Evolutionary conservation across 1,140 invertebrate genomes (phyloP).

Genomic region (Drosophila punjabiensis): DNA sequence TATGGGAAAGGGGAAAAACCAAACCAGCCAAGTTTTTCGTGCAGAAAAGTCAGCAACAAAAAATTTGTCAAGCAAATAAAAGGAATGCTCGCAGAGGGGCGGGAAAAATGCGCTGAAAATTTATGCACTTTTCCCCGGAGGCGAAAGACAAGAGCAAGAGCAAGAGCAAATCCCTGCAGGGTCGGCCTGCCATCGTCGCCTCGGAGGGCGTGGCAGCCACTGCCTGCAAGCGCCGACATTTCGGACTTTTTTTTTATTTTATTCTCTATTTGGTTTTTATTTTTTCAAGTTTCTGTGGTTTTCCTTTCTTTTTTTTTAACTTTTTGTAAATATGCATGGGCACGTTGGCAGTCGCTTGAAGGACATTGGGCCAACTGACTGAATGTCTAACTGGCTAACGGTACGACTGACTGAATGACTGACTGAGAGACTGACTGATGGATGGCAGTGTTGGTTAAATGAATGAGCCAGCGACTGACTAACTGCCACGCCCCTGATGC

Average conservation of each 20-base stretch:
- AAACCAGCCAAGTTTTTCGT: constrained; percentile 49
- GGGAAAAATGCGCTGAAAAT: constrained; percentile 32
- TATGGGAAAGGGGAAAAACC: constrained; percentile 4
- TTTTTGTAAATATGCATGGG: constrained; percentile 73
- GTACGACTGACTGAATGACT: background rate
- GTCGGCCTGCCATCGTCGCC: constrained; percentile 25
- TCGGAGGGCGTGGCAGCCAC: constrained; percentile 30
- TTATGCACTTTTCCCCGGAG: constrained; percentile 45
- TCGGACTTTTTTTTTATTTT: constrained; percentile 1
- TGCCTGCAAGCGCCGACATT: constrained; percentile 28
- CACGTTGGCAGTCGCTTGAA: constrained; percentile 66
- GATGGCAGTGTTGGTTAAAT: constrained; percentile 35
- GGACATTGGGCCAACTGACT: constrained; percentile 55
- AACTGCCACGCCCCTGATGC: constrained; percentile 29
- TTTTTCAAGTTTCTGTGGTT: constrained; percentile 9
- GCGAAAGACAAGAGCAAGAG: constrained; percentile 28
- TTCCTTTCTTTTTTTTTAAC: constrained; percentile 7
- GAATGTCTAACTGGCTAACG: constrained; percentile 33
- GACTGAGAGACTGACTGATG: constrained; percentile 19
- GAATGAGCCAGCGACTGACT: constrained; percentile 38
- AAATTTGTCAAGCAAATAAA: constrained; percentile 56
- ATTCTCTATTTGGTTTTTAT: constrained; percentile 15
- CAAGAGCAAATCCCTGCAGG: constrained; percentile 45
- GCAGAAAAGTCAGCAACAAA: constrained; percentile 60
- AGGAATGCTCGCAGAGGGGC: constrained; percentile 11